phyloP scores from a whole-genome alignment of 2,888 invertebrate genomes.

The Diloba caeruleocephala region DNA sequence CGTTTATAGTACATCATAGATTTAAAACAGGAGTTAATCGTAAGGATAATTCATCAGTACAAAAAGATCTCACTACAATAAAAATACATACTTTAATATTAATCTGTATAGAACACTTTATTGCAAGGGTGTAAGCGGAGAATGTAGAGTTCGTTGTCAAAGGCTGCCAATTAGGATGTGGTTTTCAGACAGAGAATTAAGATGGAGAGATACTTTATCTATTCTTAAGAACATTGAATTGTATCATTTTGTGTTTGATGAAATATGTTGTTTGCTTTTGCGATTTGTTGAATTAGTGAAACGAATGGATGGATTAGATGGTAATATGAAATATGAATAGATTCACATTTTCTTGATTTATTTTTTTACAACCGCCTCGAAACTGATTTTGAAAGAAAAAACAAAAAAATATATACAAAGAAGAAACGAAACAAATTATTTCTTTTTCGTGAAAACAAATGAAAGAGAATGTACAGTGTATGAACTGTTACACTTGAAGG shows the following conservation, averaged over 20 bases:
- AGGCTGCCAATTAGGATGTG: slow-evolving; percentile 43
- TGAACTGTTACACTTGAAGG: slow-evolving; percentile 20
- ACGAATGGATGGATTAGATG: not conserved
- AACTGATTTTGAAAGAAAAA: not conserved
- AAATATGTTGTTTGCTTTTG: slow-evolving; percentile 8
- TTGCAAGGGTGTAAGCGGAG: not conserved
- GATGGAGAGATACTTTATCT: slow-evolving; percentile 34
- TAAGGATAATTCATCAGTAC: too few relatives aligned
- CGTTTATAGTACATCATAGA: not conserved
- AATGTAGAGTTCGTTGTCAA: slow-evolving; percentile 23
- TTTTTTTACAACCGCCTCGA: too few relatives aligned
- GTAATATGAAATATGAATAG: too few relatives aligned
- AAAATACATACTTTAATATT: not conserved
- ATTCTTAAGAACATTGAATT: slow-evolving; percentile 30
- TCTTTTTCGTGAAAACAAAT: slow-evolving; percentile 19
- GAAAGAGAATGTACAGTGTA: slow-evolving; percentile 24
- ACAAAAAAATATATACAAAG: not conserved
- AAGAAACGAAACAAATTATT: slow-evolving; percentile 8
- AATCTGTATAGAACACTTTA: slow-evolving; percentile 18
- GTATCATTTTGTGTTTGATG: slow-evolving; percentile 18
- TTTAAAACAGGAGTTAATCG: too few relatives aligned
- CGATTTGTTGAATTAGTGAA: not conserved
- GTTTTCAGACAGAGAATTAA: slow-evolving; percentile 30
- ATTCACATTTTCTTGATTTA: too few relatives aligned
- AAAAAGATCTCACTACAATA: too few relatives aligned